These are phyloP conservation scores for Tetrao urogallus DNA, from an alignment of 2,113 vertebrate species.

Conservation along the genomic window DNA sequence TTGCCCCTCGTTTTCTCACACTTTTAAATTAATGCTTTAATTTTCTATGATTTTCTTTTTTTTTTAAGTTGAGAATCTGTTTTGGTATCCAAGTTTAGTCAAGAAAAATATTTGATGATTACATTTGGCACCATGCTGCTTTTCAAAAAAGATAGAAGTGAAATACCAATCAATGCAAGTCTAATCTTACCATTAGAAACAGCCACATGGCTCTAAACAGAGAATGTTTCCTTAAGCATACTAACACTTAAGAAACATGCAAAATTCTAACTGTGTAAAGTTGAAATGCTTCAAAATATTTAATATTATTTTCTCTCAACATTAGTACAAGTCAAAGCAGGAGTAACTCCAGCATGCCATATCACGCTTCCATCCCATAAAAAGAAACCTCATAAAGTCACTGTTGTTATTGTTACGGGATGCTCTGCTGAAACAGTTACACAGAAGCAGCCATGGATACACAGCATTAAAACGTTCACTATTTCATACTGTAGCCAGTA, in stretches of 20 bases:
- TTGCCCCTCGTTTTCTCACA: neutral
- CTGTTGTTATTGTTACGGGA: neutral
- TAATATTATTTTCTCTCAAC: neutral
- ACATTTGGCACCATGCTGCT: neutral
- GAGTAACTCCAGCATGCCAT: neutral
- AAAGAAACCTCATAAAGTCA: neutral
- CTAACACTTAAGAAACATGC: neutral
- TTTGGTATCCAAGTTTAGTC: neutral
- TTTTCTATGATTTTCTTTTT: neutral
- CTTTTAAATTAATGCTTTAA: neutral
- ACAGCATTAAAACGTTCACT: neutral
- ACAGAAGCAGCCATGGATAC: neutral
- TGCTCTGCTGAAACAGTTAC: neutral
- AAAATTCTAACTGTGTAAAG: neutral
- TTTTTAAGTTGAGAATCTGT: neutral
- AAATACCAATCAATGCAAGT: neutral
- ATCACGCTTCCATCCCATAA: neutral
- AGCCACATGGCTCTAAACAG: neutral
- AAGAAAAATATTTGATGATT: neutral
- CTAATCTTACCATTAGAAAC: neutral
- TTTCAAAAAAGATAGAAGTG: neutral
- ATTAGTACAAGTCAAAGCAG: neutral
- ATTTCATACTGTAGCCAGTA: neutral
- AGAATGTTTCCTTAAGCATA: neutral
- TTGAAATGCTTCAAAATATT: neutral